Base-by-base conservation (phyloP, 2,797 vertebrate species). In the Eidolon dupreanum region DNA sequence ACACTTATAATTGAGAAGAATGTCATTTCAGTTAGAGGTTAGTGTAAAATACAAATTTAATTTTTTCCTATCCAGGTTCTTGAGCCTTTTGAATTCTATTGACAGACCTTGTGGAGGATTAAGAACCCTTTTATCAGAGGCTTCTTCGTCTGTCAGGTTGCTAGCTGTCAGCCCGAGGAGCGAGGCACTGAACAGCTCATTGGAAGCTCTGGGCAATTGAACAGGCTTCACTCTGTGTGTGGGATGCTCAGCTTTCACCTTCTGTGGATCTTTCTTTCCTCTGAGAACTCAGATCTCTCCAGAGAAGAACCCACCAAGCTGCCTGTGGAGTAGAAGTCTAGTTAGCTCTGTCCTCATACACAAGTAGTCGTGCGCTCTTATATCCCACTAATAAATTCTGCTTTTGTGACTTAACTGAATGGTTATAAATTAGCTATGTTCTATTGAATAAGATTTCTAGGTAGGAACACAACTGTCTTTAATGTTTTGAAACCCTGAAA, bases 381-480 rank as follows among this genome's bases (percentile, higher is more conserved):
- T 0, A 36, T 84, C 59, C 33, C 71, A n/a, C 43, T 66, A 38
- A 41, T 63, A 88, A 94, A 88, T 93, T 81, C 88, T 92, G 31
- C 24, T 94, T 93, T 79, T 87, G 36, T 92, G 63, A 36, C 68
- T 79, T 82, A 83, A 24, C 49, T 66, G 49, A 96, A 70, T 61
- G 15, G 15, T 73, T 88, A 55, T 59, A 75, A 31, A 77, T 86
- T 91, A 92, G 8, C 51, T 65, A 66, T n/a, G 16, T 79, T 91
- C n/a, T 89, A 2, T 94, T 88, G 71, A 86, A 26, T 51, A 74
- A 59, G 43, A 33, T 31, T 79, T 97, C 43, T 74, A 73, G 68
- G 71, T 95, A 79, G 41, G 81, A 61, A n/a, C 6, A 74, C 16
- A 66, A 3, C n/a, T 88, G 26, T 55, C 55, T 81, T 90, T 68